These are phyloP conservation scores for Ectemnius continuus DNA, from an alignment of 2,888 invertebrate genomes.

Conservation along the genomic window DNA sequence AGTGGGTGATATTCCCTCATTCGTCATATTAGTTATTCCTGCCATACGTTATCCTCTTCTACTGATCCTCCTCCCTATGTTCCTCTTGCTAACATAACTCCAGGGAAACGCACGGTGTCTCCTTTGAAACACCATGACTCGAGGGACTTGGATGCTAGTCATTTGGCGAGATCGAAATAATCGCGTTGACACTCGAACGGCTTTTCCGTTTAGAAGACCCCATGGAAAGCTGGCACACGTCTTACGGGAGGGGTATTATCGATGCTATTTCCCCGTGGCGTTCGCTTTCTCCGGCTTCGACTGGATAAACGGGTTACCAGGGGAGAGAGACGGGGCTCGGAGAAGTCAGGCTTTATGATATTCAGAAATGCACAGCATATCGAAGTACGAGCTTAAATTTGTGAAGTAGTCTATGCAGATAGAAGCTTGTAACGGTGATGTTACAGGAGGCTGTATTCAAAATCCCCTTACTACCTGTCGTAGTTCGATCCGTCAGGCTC, in stretches of 20 bases:
- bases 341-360: too few relatives aligned
- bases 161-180: neutral
- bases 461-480: neutral
- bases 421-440: neutral
- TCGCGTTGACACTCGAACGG: neutral
- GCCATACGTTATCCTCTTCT: neutral
- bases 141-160: neutral
- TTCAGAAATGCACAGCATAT: too few relatives aligned
- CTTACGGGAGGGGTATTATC: too few relatives aligned
- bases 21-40: conserved; percentile 7
- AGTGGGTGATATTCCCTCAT: neutral
- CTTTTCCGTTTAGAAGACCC: too few relatives aligned
- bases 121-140: neutral
- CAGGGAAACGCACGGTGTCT: neutral
- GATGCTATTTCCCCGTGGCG: too few relatives aligned
- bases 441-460: neutral
- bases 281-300: too few relatives aligned
- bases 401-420: neutral
- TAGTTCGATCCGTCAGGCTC: neutral
- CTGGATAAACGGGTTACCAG: too few relatives aligned
- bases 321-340: too few relatives aligned
- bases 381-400: too few relatives aligned
- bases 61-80: neutral
- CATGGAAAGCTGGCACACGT: too few relatives aligned
- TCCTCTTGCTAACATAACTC: too few relatives aligned